Evolutionary conservation across 2,797 vertebrate species (phyloP), one percentile per base, ranked within the genome.

Genomic region (Pseudopleuronectes americanus): DNA sequence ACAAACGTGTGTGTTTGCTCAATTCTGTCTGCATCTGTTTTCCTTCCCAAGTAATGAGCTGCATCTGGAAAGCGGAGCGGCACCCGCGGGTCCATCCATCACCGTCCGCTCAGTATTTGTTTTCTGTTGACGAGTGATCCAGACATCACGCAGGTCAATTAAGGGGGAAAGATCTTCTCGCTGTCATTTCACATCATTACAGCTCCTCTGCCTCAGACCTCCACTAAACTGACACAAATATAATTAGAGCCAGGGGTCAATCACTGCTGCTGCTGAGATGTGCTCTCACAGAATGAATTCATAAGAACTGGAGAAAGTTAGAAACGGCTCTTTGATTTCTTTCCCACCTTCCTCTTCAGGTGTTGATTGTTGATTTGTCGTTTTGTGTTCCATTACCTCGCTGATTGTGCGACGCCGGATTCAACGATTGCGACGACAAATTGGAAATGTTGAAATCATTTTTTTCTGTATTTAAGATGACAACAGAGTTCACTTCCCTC

Each of bases 61-160:
- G 19, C 3, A 0, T 68, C 64, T 62, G 52, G 53, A 19, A 63
- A 54, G 7, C 3, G 47, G 17, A 1, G 4, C 0, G 45, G n/a
- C 51, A 38, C 65, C 48, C 19, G 49, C 10, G 36, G 59, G 10
- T 77, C 38, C 48, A 13, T 83, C 65, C 57, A 31, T 73, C 38
- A 62, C 54, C 8, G 55, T 57, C 53, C 5, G 22, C 5, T 26
- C 21, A 10, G 51, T 68, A n/a, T 81, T 77, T 76, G 24, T 71
- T 65, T 65, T 26, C 45, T 64, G 38, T 65, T n/a, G 48, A 66
- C 54, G 51, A 51, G 60, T 31, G 65, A 71, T 65, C 45, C 68
- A 28, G 57, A 60, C 54, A 43, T 69, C 66, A 49, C 21, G 64
- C 57, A 16, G 53, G 73, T 74, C 74, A 77, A 71, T 84, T 77